Conservation (phyloP, 2,113 vertebrate genomes). For the Mesitornis unicolor region DNA sequence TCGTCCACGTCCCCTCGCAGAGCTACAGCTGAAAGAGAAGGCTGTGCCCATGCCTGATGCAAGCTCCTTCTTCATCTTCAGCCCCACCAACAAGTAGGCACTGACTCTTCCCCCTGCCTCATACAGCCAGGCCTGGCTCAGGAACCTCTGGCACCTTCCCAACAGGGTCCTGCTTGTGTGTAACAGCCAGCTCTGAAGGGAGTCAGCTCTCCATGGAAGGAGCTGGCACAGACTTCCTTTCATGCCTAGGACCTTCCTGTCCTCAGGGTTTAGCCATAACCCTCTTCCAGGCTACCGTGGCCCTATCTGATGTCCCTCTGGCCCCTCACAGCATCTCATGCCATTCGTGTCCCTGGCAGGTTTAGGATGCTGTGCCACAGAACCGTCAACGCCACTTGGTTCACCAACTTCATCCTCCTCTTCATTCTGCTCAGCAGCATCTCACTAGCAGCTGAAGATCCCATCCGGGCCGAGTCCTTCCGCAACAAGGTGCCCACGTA, state of each 20-base stretch:
- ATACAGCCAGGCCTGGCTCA: not conserved
- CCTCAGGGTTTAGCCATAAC: not conserved
- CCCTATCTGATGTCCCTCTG: not conserved
- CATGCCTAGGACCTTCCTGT: not conserved
- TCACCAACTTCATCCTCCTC: slow-evolving; percentile 97
- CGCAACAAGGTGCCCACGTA: slow-evolving; percentile 82
- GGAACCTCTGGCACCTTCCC: not conserved
- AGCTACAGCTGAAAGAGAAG: slow-evolving; percentile 96
- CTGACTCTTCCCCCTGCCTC: not conserved
- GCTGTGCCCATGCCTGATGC: slow-evolving; percentile 94
- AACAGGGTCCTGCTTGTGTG: rapidly evolving
- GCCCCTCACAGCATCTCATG: not conserved
- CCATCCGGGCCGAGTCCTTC: slow-evolving; percentile 89
- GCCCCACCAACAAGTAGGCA: slow-evolving; percentile 93
- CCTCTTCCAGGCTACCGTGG: not conserved
- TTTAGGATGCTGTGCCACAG: slow-evolving; percentile 92
- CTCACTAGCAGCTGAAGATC: slow-evolving; percentile 94
- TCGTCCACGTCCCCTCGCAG: slow-evolving; percentile 91
- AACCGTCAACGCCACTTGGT: slow-evolving; percentile 92
- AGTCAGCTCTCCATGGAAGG: too few species aligned
- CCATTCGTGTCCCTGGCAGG: slow-evolving; percentile 59
- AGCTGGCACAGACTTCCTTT: not conserved
- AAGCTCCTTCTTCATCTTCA: slow-evolving; percentile 96
- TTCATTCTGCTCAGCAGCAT: slow-evolving; percentile 99
- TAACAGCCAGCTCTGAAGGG: not conserved